Percentiles rank a stretch among this genome's conserved stretches.
phyloP scores from a whole-genome alignment of 2,797 vertebrate species.

The Pangasius sanitwongsei region DNA sequence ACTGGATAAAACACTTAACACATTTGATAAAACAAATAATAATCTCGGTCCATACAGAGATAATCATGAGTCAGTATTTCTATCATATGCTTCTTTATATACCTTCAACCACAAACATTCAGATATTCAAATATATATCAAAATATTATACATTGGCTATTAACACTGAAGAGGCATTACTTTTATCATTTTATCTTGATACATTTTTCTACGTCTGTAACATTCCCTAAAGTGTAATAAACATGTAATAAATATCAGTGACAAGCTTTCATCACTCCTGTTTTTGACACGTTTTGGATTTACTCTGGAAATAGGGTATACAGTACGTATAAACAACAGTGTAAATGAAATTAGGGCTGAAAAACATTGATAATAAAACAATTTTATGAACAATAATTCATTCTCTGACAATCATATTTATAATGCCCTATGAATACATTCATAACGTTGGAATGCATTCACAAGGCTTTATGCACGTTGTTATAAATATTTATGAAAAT shows the following conservation, averaged over 20 bases:
- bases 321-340: not conserved
- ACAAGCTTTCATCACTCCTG: not conserved
- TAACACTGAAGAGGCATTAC: not conserved
- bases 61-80: not conserved
- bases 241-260: not conserved
- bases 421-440: not conserved
- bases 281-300: not conserved
- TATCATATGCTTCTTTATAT: not conserved
- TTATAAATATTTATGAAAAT: not conserved
- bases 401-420: not conserved
- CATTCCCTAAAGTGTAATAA: not conserved
- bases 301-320: not conserved
- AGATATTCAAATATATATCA: not conserved
- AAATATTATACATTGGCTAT: not conserved
- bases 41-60: not conserved
- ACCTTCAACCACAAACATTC: not conserved
- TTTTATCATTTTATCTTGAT: not conserved
- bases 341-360: not conserved
- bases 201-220: too few relatives aligned
- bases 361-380: not conserved
- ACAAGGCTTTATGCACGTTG: not conserved
- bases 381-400: not conserved
- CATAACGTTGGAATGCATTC: not conserved
- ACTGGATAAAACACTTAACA: not conserved
- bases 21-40: too few relatives aligned